phyloP scores from a whole-genome alignment of 2,113 vertebrate species.

The Sebastes schlegelii region DNA sequence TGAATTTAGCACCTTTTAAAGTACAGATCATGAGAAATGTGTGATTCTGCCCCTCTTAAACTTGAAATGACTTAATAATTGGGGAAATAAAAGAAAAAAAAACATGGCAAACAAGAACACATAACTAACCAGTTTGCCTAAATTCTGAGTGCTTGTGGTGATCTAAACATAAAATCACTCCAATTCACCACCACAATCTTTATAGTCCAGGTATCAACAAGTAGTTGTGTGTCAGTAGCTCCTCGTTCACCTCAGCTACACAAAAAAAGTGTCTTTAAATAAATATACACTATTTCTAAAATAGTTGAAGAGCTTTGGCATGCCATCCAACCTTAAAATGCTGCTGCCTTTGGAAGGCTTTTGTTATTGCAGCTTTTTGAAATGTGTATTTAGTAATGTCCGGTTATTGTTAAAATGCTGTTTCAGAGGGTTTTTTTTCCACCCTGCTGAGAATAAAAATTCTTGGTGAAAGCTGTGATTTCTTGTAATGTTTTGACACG shows the following conservation, averaged over 20 bases:
- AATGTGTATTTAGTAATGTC: not conserved
- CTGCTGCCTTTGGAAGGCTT: not conserved
- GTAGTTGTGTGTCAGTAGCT: not conserved
- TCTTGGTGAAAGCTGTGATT: not conserved
- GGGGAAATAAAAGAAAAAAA: not conserved
- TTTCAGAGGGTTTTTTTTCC: not conserved
- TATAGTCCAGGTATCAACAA: not conserved
- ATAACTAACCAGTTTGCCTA: not conserved
- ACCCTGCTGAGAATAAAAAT: not conserved
- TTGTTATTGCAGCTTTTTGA: conserved; percentile 1
- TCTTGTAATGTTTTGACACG: conserved; percentile 7
- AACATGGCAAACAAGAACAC: not conserved
- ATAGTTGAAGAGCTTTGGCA: not conserved
- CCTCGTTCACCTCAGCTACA: not conserved
- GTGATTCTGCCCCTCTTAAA: too few species aligned
- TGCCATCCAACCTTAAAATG: not conserved
- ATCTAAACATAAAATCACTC: not conserved
- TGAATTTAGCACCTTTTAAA: too few species aligned
- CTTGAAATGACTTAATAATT: not conserved
- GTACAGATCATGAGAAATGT: too few species aligned
- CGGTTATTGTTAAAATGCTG: conserved; percentile 19
- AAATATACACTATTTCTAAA: not conserved
- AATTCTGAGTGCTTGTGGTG: too few species aligned
- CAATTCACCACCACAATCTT: not conserved
- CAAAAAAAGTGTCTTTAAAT: not conserved